Percentiles rank a stretch among this genome's conserved stretches.
phyloP scores from a whole-genome alignment of 2,797 vertebrate genomes.

The Chlorospingus semifuscus region DNA sequence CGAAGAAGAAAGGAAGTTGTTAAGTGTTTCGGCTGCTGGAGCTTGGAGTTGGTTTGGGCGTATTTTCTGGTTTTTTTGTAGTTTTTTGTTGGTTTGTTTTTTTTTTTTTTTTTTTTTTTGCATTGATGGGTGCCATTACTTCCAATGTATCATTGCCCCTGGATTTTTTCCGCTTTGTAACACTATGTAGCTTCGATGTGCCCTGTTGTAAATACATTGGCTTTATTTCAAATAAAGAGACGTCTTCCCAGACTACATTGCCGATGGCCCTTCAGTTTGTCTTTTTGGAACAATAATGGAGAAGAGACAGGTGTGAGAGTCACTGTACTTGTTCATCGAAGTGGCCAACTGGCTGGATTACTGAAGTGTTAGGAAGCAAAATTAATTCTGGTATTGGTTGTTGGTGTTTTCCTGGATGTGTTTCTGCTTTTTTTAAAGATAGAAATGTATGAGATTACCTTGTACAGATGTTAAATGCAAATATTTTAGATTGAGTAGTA shows the following conservation, averaged over 20 bases:
- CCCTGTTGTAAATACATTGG: not conserved
- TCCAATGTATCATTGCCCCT: accelerated
- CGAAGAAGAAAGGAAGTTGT: not conserved
- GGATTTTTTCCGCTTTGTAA: not conserved
- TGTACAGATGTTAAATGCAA: not conserved
- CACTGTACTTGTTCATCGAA: accelerated
- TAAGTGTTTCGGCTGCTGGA: not conserved
- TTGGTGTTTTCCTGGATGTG: not conserved
- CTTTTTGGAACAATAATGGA: not conserved
- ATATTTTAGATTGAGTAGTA: not conserved
- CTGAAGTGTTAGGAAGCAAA: not conserved
- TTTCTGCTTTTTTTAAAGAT: not conserved
- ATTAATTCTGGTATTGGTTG: not conserved
- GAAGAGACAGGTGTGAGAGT: not conserved
- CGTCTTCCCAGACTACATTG: not conserved
- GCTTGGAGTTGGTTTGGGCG: not conserved
- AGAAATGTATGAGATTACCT: not conserved
- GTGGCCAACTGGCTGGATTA: not conserved
- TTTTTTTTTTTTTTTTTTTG: too few relatives aligned
- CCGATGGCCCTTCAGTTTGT: not conserved
- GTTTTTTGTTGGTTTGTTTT: too few relatives aligned
- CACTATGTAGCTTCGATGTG: not conserved
- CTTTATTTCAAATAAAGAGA: not conserved
- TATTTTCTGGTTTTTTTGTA: accelerated
- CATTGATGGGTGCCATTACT: not conserved